Evolutionary conservation across 2,888 invertebrate species (phyloP).

Genomic region (Cheilosia vulpina): DNA sequence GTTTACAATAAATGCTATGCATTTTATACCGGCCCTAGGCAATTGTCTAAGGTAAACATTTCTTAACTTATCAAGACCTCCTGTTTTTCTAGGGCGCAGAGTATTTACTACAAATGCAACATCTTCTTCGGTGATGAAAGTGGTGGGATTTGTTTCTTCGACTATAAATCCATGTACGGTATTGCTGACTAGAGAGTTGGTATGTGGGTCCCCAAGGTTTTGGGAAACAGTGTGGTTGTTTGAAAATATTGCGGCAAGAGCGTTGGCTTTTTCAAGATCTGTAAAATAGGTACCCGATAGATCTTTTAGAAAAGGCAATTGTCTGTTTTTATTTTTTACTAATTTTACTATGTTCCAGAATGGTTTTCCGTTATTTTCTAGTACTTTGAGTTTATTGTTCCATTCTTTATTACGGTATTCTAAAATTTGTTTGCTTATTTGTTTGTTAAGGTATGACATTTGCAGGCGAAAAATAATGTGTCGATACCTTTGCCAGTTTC

Average conservation of each 20-base stretch:
- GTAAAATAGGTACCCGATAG: no score
- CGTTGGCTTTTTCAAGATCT: background rate
- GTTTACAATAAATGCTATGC: no score
- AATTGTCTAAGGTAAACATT: no score
- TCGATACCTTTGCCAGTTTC: no score
- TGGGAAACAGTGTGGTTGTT: background rate
- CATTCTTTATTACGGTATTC: background rate
- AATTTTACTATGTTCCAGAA: background rate
- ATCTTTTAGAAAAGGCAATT: background rate
- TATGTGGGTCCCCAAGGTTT: background rate
- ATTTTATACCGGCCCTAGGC: no score
- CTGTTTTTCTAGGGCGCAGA: background rate
- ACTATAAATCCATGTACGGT: background rate
- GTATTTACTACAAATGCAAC: no score
- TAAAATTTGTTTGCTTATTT: no score
- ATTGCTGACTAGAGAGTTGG: background rate
- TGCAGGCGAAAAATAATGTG: no score
- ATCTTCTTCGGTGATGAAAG: background rate
- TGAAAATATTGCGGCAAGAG: background rate
- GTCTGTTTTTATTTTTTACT: conserved; percentile 5
- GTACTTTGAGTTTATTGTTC: background rate
- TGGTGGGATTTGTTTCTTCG: background rate
- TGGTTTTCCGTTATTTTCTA: background rate
- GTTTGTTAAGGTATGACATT: no score
- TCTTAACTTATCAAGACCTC: background rate